A percentile compares a stretch with the other conserved stretches of the same genome.
phyloP scores from a whole-genome alignment of 1,140 invertebrate genomes.

The Sogatella furcifera region DNA sequence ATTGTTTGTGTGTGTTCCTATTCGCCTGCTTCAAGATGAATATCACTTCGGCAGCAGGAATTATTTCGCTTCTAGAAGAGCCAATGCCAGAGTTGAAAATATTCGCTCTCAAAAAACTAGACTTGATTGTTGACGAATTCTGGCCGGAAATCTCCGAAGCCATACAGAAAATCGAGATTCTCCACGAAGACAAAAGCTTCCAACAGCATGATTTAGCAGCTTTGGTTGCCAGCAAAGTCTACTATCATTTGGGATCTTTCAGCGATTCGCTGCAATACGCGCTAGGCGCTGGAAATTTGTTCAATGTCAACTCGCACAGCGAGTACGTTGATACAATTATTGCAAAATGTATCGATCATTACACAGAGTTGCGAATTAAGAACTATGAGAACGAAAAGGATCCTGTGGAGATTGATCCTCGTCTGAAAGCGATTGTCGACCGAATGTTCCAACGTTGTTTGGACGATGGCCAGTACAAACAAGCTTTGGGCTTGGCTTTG shows the following conservation, averaged over 20 bases:
- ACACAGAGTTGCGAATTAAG: constrained; percentile 73
- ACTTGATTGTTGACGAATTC: constrained; percentile 93
- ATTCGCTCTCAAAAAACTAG: constrained; percentile 82
- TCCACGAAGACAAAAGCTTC: constrained; percentile 87
- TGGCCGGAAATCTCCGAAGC: constrained; percentile 98
- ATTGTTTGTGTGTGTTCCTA: too few species aligned
- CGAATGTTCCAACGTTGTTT: constrained; percentile 94
- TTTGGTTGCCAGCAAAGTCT: constrained; percentile 95
- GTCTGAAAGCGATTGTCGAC: constrained; percentile 89
- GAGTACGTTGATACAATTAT: constrained; percentile 97
- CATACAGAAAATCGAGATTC: constrained; percentile 93
- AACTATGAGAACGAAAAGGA: constrained; percentile 42
- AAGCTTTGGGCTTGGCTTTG: constrained; percentile 86
- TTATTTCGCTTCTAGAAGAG: constrained; percentile 92
- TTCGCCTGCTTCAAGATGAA: not conserved
- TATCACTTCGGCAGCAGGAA: constrained; percentile 54
- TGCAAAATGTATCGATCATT: constrained; percentile 91
- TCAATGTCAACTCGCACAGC: constrained; percentile 84
- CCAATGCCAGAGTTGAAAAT: constrained; percentile 84
- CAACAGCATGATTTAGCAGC: constrained; percentile 85
- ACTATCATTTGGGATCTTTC: constrained; percentile 94
- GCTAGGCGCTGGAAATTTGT: constrained; percentile 81
- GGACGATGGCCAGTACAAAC: constrained; percentile 85
- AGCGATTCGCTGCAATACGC: constrained; percentile 93
- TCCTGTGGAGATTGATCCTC: constrained; percentile 66